These are phyloP conservation scores for Tychaedon coryphoeus DNA, from an alignment of 2,113 vertebrate genomes.

Conservation along the genomic window DNA sequence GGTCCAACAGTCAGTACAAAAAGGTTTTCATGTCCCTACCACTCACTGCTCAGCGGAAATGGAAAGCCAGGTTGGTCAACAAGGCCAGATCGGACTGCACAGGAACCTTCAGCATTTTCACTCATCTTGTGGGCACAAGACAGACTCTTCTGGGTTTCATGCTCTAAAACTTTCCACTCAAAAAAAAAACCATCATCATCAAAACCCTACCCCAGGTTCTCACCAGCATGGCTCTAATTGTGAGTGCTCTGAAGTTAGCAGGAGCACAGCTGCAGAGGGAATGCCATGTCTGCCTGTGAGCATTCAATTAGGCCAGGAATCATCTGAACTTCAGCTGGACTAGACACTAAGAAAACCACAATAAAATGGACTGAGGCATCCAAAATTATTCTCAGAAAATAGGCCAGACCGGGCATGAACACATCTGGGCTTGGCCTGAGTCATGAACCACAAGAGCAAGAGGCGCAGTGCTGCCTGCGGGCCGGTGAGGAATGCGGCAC, in stretches of 20 bases:
- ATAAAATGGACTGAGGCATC: slow-evolving; percentile 34
- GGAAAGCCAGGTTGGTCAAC: background rate
- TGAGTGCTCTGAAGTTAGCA: background rate
- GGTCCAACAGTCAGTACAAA: background rate
- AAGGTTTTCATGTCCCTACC: background rate
- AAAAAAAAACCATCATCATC: background rate
- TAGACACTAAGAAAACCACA: slow-evolving; percentile 52
- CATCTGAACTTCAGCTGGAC: background rate
- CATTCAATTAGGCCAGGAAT: background rate
- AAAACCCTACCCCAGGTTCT: background rate
- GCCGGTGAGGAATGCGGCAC: slow-evolving; percentile 5
- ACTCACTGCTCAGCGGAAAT: background rate
- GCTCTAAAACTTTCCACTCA: background rate
- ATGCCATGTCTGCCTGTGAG: background rate
- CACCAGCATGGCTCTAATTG: accelerated
- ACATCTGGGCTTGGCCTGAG: slow-evolving; percentile 50
- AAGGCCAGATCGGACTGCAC: background rate
- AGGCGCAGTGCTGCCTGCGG: background rate
- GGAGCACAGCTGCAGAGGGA: background rate
- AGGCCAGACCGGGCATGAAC: slow-evolving; percentile 48
- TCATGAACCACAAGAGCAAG: slow-evolving; percentile 16
- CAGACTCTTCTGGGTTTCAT: background rate
- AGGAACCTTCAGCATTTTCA: background rate
- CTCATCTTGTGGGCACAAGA: background rate
- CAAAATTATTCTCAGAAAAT: slow-evolving; percentile 36